Conservation (phyloP, 2,888 invertebrate genomes). For the Aproaerema taeniolella region DNA sequence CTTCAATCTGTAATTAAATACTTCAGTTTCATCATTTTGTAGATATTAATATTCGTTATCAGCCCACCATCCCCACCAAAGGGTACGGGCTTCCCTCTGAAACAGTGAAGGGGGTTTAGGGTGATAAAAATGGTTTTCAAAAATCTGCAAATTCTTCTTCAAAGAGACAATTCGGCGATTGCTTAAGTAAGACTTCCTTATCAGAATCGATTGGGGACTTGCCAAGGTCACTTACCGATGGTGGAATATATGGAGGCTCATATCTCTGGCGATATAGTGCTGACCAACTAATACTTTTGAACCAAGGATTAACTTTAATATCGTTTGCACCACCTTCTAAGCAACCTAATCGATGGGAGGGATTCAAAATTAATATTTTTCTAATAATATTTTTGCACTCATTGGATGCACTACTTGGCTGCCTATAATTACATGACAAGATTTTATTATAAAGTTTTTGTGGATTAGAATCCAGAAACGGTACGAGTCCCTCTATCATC, state of each 20-base stretch:
- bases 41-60: no score
- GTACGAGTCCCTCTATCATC: constrained; percentile 93
- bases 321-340: constrained; percentile 90
- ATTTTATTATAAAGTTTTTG: constrained; percentile 96
- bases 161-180: constrained; percentile 73
- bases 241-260: constrained; percentile 79
- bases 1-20: no score
- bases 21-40: no score
- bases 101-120: no score
- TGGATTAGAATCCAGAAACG: constrained; percentile 92
- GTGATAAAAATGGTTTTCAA: no score
- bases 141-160: constrained; percentile 83
- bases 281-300: constrained; percentile 88
- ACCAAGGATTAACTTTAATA: constrained; percentile 95
- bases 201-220: constrained; percentile 85
- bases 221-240: constrained; percentile 79
- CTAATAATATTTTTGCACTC: constrained; percentile 87
- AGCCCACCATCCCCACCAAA: no score
- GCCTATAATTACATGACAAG: constrained; percentile 88
- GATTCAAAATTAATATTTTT: constrained; percentile 83
- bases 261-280: constrained; percentile 86
- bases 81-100: no score
- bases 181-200: constrained; percentile 67
- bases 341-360: constrained; percentile 84
- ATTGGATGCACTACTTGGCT: constrained; percentile 85